A percentile compares a stretch with the other conserved stretches of the same genome.
Evolutionary conservation across 2,113 vertebrate genomes (phyloP).

Genomic region (Chiloscyllium plagiosum): DNA sequence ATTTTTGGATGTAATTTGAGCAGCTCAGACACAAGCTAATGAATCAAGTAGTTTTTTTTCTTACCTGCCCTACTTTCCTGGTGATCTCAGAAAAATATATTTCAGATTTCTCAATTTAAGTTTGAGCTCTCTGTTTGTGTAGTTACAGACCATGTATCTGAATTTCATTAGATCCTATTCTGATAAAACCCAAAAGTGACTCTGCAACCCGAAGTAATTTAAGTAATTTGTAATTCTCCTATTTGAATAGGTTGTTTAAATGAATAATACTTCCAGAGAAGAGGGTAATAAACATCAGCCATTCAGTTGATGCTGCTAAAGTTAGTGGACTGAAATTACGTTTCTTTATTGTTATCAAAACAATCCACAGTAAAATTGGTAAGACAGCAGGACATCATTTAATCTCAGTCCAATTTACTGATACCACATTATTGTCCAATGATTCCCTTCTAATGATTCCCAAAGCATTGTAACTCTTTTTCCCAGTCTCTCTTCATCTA

Average conservation of each 20-base stretch:
- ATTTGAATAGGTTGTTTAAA: background rate
- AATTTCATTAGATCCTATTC: background rate
- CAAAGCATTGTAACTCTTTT: background rate
- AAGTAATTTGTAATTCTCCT: background rate
- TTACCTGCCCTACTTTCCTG: background rate
- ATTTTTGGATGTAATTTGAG: background rate
- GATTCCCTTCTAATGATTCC: background rate
- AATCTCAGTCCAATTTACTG: background rate
- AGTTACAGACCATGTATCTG: background rate
- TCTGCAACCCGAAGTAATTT: background rate
- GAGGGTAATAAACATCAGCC: background rate
- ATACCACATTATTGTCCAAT: background rate
- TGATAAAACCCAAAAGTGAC: background rate
- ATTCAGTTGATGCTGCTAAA: background rate
- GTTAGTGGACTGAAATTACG: background rate
- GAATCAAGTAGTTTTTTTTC: background rate
- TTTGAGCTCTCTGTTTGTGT: background rate
- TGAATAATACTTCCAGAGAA: background rate
- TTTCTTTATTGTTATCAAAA: background rate
- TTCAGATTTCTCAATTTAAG: background rate
- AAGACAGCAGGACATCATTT: background rate
- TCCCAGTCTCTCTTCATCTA: background rate
- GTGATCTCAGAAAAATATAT: background rate
- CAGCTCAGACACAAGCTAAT: background rate
- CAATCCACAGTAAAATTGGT: background rate